Conservation (phyloP, 2,888 invertebrate genomes). For the Omphaloscelis lunosa region DNA sequence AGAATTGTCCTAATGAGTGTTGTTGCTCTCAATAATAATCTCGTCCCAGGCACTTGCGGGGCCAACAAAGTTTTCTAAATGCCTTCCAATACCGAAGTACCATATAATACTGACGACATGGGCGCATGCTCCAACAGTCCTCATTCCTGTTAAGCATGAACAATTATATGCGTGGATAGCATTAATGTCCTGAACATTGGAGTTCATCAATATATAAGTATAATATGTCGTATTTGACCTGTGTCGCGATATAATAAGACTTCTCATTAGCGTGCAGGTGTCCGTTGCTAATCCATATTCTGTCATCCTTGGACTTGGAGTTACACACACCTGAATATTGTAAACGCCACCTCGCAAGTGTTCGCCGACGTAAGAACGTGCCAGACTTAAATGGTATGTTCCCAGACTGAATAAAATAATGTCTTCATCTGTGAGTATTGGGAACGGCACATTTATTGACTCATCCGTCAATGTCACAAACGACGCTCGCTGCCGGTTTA, state of each 20-base stretch:
- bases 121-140: not conserved
- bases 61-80: conserved; percentile 15
- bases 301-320: conserved; percentile 21
- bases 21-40: conserved; percentile 9
- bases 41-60: conserved; percentile 14
- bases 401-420: conserved; percentile 23
- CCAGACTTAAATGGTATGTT: conserved; percentile 23
- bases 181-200: not conserved
- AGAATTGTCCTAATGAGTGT: conserved; percentile 11
- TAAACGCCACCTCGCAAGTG: conserved; percentile 19
- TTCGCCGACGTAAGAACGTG: conserved; percentile 16
- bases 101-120: not conserved
- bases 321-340: conserved; percentile 19
- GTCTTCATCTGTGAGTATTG: conserved; percentile 11
- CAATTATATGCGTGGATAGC: not conserved
- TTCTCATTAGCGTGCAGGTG: conserved; percentile 15
- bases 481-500: no score
- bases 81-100: not conserved
- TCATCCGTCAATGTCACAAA: no score
- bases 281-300: conserved; percentile 14
- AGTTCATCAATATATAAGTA: not conserved
- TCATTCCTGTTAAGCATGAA: not conserved
- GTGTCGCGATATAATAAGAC: conserved; percentile 18
- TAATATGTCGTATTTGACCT: not conserved
- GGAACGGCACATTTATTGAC: conserved; percentile 12